phyloP scores from a whole-genome alignment of 2,797 vertebrate species.

The Enteromius viviparus region DNA sequence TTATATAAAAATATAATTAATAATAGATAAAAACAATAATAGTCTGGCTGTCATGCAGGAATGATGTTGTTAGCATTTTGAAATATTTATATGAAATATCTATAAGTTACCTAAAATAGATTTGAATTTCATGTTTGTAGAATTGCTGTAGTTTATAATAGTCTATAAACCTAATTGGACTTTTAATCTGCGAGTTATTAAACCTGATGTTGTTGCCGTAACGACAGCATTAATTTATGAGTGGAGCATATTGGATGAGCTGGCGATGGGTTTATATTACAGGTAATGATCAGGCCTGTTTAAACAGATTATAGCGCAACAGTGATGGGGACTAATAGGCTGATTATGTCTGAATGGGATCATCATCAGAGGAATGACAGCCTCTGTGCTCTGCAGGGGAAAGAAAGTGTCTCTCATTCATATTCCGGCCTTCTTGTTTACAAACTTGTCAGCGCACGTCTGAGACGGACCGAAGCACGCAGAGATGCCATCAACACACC shows the following conservation, averaged over 20 bases:
- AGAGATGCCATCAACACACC: constrained; percentile 18
- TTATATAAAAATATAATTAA: background rate
- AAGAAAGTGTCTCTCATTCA: constrained; percentile 11
- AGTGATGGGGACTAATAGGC: constrained; percentile 3
- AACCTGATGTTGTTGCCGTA: background rate
- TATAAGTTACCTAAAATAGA: background rate
- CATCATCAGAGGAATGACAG: constrained; percentile 14
- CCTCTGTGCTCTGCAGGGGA: background rate
- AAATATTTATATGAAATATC: background rate
- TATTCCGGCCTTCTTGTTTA: constrained; percentile 36
- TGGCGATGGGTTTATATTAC: constrained; percentile 6
- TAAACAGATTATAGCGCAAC: constrained; percentile 3
- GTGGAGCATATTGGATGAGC: background rate
- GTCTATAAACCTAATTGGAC: background rate
- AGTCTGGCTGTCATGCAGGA: background rate
- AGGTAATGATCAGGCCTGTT: constrained; percentile 23
- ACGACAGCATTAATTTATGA: background rate
- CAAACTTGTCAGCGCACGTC: constrained; percentile 45
- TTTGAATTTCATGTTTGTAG: background rate
- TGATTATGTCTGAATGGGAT: constrained; percentile 29
- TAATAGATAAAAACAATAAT: background rate
- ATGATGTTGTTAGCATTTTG: background rate
- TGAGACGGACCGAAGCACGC: constrained; percentile 32
- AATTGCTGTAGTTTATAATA: background rate
- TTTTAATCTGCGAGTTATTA: background rate